Evolutionary conservation across 2,888 invertebrate species (phyloP).

Genomic region (Chouioia cunea): DNA sequence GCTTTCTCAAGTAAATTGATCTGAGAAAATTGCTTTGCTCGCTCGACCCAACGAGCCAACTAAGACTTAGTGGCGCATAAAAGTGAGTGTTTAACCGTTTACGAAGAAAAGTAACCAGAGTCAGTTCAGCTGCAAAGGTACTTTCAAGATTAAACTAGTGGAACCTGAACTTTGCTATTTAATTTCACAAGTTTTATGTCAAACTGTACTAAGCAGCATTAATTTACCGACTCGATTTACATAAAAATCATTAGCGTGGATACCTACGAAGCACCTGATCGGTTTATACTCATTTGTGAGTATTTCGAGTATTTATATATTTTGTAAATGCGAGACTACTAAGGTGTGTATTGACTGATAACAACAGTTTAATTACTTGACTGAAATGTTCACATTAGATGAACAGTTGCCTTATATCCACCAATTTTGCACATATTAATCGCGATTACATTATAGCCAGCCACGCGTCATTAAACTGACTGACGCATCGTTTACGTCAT

Average conservation of each 20-base stretch:
- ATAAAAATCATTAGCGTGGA: too few species aligned
- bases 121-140: neutral
- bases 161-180: neutral
- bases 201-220: too few species aligned
- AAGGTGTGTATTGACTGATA: too few species aligned
- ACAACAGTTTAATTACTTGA: too few species aligned
- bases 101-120: neutral
- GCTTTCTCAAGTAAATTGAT: neutral
- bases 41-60: neutral
- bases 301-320: too few species aligned
- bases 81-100: conserved; percentile 11
- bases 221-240: too few species aligned
- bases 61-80: conserved; percentile 14
- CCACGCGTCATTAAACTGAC: conserved; percentile 24
- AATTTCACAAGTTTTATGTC: too few species aligned
- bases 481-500: conserved; percentile 9
- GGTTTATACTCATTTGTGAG: too few species aligned
- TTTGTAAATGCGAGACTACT: too few species aligned
- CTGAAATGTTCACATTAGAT: too few species aligned
- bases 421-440: conserved; percentile 25
- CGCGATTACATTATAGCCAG: conserved; percentile 4
- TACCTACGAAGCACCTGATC: too few species aligned
- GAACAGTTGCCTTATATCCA: too few species aligned
- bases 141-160: conserved; percentile 16
- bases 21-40: conserved; percentile 6